phyloP scores from a whole-genome alignment of 2,888 invertebrate genomes.

The Melolontha melolontha region DNA sequence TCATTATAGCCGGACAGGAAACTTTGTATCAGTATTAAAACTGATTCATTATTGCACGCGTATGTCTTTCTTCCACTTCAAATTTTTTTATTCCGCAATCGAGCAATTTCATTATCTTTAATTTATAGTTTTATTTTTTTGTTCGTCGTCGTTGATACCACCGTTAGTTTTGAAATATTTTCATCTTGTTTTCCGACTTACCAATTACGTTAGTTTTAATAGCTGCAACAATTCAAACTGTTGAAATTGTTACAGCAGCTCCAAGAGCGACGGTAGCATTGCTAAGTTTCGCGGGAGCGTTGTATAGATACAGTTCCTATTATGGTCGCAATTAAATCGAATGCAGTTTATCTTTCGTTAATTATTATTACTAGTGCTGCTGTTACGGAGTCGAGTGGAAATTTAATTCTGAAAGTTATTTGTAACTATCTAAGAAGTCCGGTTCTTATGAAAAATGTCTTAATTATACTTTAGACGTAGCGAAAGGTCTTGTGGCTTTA shows the following conservation, averaged over 20 bases:
- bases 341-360: conserved; percentile 53
- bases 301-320: conserved; percentile 43
- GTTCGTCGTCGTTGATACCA: no score
- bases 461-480: conserved; percentile 20
- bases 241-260: no score
- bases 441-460: conserved; percentile 36
- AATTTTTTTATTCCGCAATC: no score
- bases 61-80: no score
- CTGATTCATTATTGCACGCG: conserved; percentile 48
- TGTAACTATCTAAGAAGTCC: conserved; percentile 3
- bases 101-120: no score
- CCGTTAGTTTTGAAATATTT: no score
- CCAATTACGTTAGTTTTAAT: conserved; percentile 7
- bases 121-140: no score
- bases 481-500: no score
- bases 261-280: no score
- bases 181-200: conserved; percentile 1
- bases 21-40: conserved; percentile 42
- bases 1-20: conserved; percentile 46
- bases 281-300: no score
- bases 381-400: conserved; percentile 43
- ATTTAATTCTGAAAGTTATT: conserved; percentile 48
- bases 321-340: conserved; percentile 53
- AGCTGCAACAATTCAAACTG: conserved; percentile 5
- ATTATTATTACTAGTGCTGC: conserved; percentile 49